phyloP scores from a whole-genome alignment of 2,888 invertebrate genomes.

The Aelia acuminata region DNA sequence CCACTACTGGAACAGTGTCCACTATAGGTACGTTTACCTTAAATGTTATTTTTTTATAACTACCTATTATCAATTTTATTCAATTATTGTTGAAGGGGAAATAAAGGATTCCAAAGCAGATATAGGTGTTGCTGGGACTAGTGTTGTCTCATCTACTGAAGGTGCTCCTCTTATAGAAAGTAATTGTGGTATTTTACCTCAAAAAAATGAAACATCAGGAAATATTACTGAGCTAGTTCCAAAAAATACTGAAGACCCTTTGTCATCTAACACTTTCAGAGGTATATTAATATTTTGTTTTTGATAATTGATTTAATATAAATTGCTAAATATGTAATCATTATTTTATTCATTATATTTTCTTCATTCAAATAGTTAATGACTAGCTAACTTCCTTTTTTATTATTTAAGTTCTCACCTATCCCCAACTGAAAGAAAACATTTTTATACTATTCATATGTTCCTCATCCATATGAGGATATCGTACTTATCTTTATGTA shows the following conservation, averaged over 20 bases:
- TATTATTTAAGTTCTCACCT: too few relatives aligned
- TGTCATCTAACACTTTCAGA: conserved; percentile 49
- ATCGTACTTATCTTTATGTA: too few relatives aligned
- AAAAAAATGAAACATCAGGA: neutral
- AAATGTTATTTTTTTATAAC: neutral
- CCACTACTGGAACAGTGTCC: too few relatives aligned
- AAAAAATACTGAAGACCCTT: conserved; percentile 21
- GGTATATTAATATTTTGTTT: conserved; percentile 1
- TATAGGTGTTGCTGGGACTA: neutral
- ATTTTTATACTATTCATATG: too few relatives aligned
- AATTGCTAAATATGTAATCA: too few relatives aligned
- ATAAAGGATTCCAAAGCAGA: conserved; percentile 12
- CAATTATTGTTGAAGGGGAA: neutral
- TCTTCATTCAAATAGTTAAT: too few relatives aligned
- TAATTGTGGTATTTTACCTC: neutral
- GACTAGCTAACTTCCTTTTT: too few relatives aligned
- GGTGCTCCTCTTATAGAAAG: neutral
- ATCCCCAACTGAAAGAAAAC: too few relatives aligned
- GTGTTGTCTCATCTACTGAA: conserved; percentile 2
- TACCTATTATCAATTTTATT: neutral
- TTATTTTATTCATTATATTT: too few relatives aligned
- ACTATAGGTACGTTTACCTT: too few relatives aligned
- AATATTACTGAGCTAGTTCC: neutral
- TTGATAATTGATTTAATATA: neutral
- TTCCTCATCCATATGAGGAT: too few relatives aligned